These are phyloP conservation scores for Drosophila elegans DNA, from an alignment of 1,140 invertebrate genomes.

Conservation along the genomic window DNA sequence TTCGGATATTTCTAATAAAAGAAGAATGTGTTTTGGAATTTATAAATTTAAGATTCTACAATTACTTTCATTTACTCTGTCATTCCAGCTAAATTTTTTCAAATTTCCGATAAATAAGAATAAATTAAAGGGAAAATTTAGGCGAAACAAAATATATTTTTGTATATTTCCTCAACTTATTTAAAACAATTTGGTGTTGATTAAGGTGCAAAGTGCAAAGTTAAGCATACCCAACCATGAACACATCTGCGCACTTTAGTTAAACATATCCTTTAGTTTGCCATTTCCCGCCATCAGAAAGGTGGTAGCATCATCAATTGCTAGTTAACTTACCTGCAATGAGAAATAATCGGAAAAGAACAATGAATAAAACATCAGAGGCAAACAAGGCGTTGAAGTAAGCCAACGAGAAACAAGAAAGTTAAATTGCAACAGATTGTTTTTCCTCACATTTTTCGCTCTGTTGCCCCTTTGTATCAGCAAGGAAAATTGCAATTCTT, in stretches of 20 bases:
- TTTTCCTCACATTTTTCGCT: conserved; percentile 16
- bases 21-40: too few relatives aligned
- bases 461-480: not conserved
- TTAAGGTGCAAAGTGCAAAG: not conserved
- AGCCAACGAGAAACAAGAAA: conserved; percentile 29
- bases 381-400: conserved; percentile 8
- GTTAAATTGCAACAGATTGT: conserved; percentile 52
- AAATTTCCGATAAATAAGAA: too few relatives aligned
- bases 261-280: not conserved
- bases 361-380: conserved; percentile 46
- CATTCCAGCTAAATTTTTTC: too few relatives aligned
- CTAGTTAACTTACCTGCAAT: conserved; percentile 45
- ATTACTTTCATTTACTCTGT: too few relatives aligned
- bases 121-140: too few relatives aligned
- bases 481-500: conserved; percentile 23
- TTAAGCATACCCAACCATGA: not conserved
- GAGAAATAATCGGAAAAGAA: conserved; percentile 27
- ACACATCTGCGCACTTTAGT: not conserved
- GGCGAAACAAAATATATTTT: too few relatives aligned
- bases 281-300: not conserved
- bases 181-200: too few relatives aligned
- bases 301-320: conserved; percentile 27
- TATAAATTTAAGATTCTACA: too few relatives aligned
- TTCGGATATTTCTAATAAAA: too few relatives aligned
- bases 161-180: too few relatives aligned